phyloP scores from a whole-genome alignment of 2,888 invertebrate species.

The Machimus rusticus region DNA sequence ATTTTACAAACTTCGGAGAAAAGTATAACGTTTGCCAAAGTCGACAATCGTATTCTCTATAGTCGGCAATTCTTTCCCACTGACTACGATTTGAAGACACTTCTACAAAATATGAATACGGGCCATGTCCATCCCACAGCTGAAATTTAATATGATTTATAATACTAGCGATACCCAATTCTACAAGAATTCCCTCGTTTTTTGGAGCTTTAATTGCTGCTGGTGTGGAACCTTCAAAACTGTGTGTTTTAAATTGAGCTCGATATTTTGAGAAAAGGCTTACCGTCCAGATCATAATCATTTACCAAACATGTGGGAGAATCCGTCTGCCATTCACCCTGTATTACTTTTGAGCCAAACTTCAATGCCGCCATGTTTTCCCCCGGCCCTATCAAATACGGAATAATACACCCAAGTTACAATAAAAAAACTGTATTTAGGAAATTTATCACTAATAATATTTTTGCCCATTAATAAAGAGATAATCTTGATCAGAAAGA shows the following conservation, averaged over 20 bases:
- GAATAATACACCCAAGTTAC: background rate
- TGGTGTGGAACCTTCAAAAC: constrained; percentile 75
- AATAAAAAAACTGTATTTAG: background rate
- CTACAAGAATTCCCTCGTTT: constrained; percentile 84
- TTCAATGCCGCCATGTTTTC: constrained; percentile 89
- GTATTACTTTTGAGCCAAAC: constrained; percentile 84
- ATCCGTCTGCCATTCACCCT: constrained; percentile 88
- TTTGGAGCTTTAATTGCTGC: constrained; percentile 83
- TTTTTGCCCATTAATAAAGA: background rate
- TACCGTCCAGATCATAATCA: constrained; percentile 92
- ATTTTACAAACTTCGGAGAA: constrained; percentile 84
- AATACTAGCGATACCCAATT: constrained; percentile 83
- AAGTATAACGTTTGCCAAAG: constrained; percentile 98
- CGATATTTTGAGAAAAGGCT: constrained; percentile 53
- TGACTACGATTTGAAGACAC: constrained; percentile 95
- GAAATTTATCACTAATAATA: background rate
- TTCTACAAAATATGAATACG: constrained; percentile 66
- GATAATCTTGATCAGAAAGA: no score
- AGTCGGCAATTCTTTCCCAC: constrained; percentile 93
- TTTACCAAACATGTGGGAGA: constrained; percentile 88
- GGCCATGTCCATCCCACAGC: constrained; percentile 92
- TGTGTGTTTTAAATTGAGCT: background rate
- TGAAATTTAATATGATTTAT: constrained; percentile 92
- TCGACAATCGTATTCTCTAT: constrained; percentile 89
- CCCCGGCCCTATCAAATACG: constrained; percentile 73